Evolutionary conservation across 2,113 vertebrate species (phyloP).

Genomic region (Tachuris rubrigastra): DNA sequence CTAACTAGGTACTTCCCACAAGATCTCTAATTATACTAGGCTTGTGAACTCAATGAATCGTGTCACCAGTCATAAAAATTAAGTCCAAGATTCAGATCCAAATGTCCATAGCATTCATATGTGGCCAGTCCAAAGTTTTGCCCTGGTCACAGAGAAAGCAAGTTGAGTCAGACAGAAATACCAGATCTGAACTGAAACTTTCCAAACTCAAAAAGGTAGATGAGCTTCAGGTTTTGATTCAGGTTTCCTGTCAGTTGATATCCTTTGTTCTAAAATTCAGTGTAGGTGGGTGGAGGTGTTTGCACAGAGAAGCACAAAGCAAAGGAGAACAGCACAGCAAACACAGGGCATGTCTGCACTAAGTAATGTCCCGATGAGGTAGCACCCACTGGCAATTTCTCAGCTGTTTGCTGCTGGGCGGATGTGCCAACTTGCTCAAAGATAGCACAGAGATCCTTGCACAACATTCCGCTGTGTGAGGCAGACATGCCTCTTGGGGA

Average conservation of each 20-base stretch:
- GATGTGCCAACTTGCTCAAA: background rate
- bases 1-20: background rate
- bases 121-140: background rate
- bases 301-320: background rate
- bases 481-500: background rate
- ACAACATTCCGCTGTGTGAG: background rate
- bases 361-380: fast-evolving
- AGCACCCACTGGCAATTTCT: background rate
- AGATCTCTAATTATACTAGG: background rate
- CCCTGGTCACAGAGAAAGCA: background rate
- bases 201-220: background rate
- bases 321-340: background rate
- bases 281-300: background rate
- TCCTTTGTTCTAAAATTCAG: background rate
- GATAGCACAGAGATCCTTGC: background rate
- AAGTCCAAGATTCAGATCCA: background rate
- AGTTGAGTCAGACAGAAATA: background rate
- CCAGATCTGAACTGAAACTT: background rate
- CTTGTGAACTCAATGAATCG: background rate
- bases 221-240: background rate
- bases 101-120: background rate
- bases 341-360: background rate
- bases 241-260: background rate
- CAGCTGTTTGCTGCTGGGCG: background rate
- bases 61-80: background rate